Evolutionary conservation across 1,140 invertebrate genomes (phyloP).

Genomic region (Papilio xuthus): DNA sequence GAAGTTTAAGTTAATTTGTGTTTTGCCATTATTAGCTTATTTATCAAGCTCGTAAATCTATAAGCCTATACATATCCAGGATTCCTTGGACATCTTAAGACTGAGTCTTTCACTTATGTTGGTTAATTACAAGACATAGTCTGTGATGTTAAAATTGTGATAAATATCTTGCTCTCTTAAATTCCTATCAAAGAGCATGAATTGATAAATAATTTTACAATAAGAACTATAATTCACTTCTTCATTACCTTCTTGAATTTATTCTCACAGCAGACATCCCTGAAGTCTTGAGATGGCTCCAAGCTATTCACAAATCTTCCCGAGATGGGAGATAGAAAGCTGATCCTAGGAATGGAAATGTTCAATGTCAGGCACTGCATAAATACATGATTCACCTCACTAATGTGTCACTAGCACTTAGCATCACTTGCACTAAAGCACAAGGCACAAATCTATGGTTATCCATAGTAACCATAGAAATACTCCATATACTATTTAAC

Average conservation of each 20-base stretch:
- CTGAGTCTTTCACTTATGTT: background rate
- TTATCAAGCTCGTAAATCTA: no score
- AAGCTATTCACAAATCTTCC: background rate
- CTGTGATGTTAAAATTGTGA: slow-evolving; percentile 10
- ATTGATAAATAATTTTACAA: slow-evolving; percentile 4
- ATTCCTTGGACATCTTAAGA: background rate
- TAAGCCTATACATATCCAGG: background rate
- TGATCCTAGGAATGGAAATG: background rate
- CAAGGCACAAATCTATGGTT: slow-evolving; percentile 40
- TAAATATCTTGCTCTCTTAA: background rate
- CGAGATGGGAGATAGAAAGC: background rate
- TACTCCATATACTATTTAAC: slow-evolving; percentile 72
- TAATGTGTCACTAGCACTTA: slow-evolving; percentile 41
- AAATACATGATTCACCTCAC: slow-evolving; percentile 1
- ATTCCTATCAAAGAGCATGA: slow-evolving; percentile 8
- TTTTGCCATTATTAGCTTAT: no score
- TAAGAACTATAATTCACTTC: background rate
- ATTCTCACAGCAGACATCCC: background rate
- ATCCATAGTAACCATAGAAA: slow-evolving; percentile 57
- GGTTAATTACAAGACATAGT: background rate
- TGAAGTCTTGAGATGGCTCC: background rate
- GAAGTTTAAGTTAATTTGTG: no score
- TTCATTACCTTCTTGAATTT: background rate
- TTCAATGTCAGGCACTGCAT: slow-evolving; percentile 7
- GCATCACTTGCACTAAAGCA: slow-evolving; percentile 45